phyloP scores from a whole-genome alignment of 2,797 vertebrate genomes.

The Mus minutoides region DNA sequence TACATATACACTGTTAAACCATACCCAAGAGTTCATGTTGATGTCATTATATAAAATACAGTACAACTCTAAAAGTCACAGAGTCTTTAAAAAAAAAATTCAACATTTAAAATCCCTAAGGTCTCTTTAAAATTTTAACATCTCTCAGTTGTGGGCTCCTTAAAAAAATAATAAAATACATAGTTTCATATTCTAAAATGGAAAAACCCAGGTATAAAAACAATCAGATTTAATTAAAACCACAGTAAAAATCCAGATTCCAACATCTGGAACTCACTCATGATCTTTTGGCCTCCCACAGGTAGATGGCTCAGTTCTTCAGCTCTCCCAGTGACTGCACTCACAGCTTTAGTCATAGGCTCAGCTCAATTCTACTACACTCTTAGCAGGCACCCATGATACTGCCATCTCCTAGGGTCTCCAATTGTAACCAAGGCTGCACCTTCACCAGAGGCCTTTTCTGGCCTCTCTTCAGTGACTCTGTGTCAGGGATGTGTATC shows the following conservation, averaged over 20 bases:
- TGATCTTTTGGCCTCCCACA: background rate
- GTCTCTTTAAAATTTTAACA: background rate
- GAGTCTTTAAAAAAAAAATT: background rate
- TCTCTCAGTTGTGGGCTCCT: background rate
- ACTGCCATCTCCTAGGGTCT: background rate
- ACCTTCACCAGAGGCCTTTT: background rate
- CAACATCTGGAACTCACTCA: background rate
- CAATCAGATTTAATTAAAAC: background rate
- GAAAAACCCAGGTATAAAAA: background rate
- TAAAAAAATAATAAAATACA: background rate
- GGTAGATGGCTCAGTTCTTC: background rate
- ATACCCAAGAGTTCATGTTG: background rate
- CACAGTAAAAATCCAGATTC: background rate
- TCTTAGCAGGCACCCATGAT: no score
- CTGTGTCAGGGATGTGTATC: fast-evolving
- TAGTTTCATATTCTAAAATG: background rate
- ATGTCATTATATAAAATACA: background rate
- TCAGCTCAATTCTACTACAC: background rate
- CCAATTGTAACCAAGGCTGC: background rate
- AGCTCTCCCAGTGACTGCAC: background rate
- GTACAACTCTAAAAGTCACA: background rate
- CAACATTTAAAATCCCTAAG: background rate
- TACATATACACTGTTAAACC: background rate
- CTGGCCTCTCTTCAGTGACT: background rate
- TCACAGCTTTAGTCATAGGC: background rate